Conservation (phyloP, 2,797 vertebrate species). For the Anguilla pacifica region DNA sequence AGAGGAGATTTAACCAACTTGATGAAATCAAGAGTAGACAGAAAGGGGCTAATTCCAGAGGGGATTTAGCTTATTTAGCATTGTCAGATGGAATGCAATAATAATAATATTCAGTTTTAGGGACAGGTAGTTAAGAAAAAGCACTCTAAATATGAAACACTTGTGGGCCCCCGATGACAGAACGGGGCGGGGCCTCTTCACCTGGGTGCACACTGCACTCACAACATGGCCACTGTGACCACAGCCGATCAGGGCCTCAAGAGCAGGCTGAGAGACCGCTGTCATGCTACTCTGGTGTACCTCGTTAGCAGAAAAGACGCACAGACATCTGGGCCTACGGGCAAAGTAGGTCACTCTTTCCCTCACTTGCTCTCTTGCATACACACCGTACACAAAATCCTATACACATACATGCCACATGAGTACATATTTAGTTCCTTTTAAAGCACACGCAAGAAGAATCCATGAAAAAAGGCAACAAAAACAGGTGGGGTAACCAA, state of each 20-base stretch:
- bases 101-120: neutral
- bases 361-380: neutral
- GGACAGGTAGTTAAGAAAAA: neutral
- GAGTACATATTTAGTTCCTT: neutral
- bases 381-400: constrained; percentile 11
- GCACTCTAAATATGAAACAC: neutral
- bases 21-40: neutral
- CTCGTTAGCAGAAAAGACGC: neutral
- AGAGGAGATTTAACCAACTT: neutral
- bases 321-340: neutral
- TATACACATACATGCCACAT: neutral
- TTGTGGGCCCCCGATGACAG: neutral
- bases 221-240: neutral
- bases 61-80: neutral
- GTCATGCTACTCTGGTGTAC: neutral
- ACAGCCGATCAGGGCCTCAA: neutral
- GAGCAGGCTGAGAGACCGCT: neutral
- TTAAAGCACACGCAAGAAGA: neutral
- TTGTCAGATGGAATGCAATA: neutral
- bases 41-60: neutral
- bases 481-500: constrained; percentile 35
- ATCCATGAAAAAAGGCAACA: neutral
- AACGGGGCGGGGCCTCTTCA: neutral
- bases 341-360: neutral
- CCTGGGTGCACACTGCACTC: neutral